Evolutionary conservation across 2,113 vertebrate species (phyloP).

Genomic region (Epinephelus cyanopodus): DNA sequence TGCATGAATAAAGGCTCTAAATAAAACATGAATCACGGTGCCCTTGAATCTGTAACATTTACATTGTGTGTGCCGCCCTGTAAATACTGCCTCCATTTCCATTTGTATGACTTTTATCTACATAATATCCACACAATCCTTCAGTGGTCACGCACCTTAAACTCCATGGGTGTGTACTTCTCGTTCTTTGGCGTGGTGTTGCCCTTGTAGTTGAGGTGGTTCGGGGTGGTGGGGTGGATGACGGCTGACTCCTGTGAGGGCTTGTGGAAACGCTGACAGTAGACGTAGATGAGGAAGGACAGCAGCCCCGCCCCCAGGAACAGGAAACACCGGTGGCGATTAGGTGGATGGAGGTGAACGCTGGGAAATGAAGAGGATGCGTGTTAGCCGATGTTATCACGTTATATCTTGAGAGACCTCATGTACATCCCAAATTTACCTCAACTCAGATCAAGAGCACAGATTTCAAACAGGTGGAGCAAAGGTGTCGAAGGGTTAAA

Average conservation of each 20-base stretch:
- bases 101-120: background rate
- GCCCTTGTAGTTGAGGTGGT: conserved; percentile 98
- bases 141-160: conserved; percentile 87
- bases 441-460: background rate
- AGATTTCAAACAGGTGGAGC: background rate
- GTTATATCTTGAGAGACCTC: background rate
- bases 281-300: conserved; percentile 94
- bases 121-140: background rate
- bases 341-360: conserved; percentile 95
- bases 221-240: conserved; percentile 97
- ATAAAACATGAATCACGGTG: conserved; percentile 65
- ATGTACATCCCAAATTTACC: background rate
- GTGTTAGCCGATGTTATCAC: background rate
- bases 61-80: background rate
- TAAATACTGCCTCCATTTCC: background rate
- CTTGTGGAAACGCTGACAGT: conserved; percentile 94
- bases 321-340: conserved; percentile 96
- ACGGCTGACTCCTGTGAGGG: conserved; percentile 96
- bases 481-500: too few species aligned
- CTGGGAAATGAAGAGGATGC: conserved; percentile 73
- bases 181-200: conserved; percentile 98
- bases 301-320: conserved; percentile 95
- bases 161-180: conserved; percentile 99
- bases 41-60: conserved; percentile 44
- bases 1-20: conserved; percentile 54